Evolutionary conservation across 2,113 vertebrate species (phyloP).

Genomic region (Turdus rufiventris): DNA sequence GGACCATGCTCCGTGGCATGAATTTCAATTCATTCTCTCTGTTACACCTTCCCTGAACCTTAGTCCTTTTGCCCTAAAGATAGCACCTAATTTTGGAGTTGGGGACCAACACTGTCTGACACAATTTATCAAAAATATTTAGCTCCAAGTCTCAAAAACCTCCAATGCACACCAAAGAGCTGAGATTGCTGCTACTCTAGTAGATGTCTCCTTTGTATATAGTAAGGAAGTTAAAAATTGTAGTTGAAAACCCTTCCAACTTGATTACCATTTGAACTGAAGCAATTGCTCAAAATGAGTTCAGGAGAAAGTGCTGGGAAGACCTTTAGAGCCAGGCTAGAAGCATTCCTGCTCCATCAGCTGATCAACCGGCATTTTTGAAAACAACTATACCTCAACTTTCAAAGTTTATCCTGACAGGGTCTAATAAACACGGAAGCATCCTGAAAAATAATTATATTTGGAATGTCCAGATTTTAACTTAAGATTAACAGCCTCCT

Average conservation of each 20-base stretch:
- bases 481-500: not conserved
- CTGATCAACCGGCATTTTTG: not conserved
- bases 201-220: not conserved
- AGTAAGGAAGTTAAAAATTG: not conserved
- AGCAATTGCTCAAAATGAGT: not conserved
- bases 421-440: not conserved
- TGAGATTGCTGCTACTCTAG: not conserved
- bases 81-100: not conserved
- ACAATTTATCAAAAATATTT: not conserved
- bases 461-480: not conserved
- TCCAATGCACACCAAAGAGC: not conserved
- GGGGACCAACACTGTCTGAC: not conserved
- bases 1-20: not conserved
- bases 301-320: not conserved
- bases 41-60: not conserved
- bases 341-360: not conserved
- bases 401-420: not conserved
- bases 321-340: not conserved
- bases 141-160: not conserved
- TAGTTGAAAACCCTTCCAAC: not conserved
- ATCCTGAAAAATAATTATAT: not conserved
- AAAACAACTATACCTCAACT: not conserved
- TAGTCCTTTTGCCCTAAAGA: not conserved
- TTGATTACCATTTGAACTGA: not conserved
- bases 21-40: not conserved